Conservation (phyloP, 2,797 vertebrate species). For the Chelon auratus region DNA sequence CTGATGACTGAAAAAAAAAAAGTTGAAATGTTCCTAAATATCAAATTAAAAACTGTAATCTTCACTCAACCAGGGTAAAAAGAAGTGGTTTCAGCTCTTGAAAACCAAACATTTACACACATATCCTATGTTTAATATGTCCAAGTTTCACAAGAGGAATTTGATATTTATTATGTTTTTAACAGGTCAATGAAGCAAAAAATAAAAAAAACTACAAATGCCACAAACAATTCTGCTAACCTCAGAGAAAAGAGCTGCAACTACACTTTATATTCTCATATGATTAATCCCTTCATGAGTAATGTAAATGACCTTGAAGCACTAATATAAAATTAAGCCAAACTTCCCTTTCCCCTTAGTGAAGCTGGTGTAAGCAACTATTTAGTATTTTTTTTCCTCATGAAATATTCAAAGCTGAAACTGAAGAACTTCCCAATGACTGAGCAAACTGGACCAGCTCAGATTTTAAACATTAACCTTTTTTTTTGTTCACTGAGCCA, state of each 20-base stretch:
- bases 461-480: background rate
- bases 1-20: slow-evolving; percentile 1
- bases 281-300: slow-evolving; percentile 1
- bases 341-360: slow-evolving; percentile 1
- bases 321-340: background rate
- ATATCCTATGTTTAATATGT: background rate
- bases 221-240: slow-evolving; percentile 19
- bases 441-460: background rate
- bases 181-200: background rate
- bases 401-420: background rate
- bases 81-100: background rate
- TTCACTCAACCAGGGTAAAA: background rate
- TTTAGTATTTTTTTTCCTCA: background rate
- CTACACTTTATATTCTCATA: background rate
- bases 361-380: background rate
- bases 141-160: background rate
- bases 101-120: background rate
- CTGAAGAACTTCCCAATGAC: background rate
- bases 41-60: background rate
- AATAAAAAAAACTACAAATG: background rate
- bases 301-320: background rate
- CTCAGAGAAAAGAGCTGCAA: background rate
- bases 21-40: background rate
- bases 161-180: background rate
- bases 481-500: background rate